These are phyloP conservation scores for Achlya flavicornis DNA, from an alignment of 2,888 invertebrate species.

Conservation along the genomic window DNA sequence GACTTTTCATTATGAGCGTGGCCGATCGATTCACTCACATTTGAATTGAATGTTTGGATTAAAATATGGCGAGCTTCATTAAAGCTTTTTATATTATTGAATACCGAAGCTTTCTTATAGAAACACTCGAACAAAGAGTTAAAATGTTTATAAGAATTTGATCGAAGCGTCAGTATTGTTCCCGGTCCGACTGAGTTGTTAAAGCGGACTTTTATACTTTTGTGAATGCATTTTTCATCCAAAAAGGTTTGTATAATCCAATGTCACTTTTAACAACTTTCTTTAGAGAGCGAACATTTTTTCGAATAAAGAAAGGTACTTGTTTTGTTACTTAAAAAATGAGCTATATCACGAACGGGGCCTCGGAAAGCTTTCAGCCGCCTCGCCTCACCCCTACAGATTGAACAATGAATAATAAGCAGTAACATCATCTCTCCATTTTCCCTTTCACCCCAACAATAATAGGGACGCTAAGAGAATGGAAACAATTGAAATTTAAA, in stretches of 20 bases:
- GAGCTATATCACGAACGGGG: slow-evolving; percentile 72
- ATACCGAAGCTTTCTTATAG: slow-evolving; percentile 43
- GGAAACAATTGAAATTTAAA: slow-evolving; percentile 79
- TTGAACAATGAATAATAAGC: slow-evolving; percentile 80
- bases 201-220: slow-evolving; percentile 12
- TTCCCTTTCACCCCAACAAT: slow-evolving; percentile 73
- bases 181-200: slow-evolving; percentile 11
- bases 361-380: slow-evolving; percentile 61
- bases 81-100: slow-evolving; percentile 63
- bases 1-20: slow-evolving; percentile 71
- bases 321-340: slow-evolving; percentile 79
- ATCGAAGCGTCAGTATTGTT: slow-evolving; percentile 15
- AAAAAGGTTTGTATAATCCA: slow-evolving; percentile 48
- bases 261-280: slow-evolving; percentile 45
- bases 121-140: slow-evolving; percentile 43
- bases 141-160: slow-evolving; percentile 29
- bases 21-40: slow-evolving; percentile 72
- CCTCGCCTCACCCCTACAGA: slow-evolving; percentile 37
- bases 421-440: slow-evolving; percentile 78
- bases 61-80: slow-evolving; percentile 73
- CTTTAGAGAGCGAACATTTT: slow-evolving; percentile 51
- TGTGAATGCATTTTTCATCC: slow-evolving; percentile 34
- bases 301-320: slow-evolving; percentile 55
- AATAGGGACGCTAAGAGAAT: slow-evolving; percentile 65
- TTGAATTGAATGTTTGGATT: slow-evolving; percentile 80